phyloP scores from a whole-genome alignment of 2,113 vertebrate species.

The Channa maculata region DNA sequence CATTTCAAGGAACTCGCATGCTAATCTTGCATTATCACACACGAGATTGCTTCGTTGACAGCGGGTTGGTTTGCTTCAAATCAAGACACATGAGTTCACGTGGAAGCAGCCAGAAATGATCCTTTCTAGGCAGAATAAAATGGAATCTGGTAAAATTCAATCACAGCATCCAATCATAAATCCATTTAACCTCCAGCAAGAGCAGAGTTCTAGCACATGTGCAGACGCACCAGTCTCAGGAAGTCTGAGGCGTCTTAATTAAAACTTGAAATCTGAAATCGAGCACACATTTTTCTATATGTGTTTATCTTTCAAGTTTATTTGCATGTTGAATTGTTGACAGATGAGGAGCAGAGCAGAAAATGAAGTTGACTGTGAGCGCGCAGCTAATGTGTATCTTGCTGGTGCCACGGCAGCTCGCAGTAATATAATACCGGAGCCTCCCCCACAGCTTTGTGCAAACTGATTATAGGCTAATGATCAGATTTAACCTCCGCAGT shows the following conservation, averaged over 20 bases:
- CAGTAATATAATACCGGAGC: neutral
- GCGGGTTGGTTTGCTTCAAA: no score
- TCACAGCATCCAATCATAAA: no score
- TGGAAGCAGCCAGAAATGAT: no score
- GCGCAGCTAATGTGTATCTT: neutral
- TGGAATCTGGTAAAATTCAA: no score
- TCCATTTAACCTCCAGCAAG: neutral
- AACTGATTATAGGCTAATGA: conserved; percentile 17
- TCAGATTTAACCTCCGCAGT: conserved; percentile 3
- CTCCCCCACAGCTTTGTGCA: neutral
- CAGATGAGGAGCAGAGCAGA: neutral
- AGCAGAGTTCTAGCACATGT: neutral
- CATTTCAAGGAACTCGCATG: no score
- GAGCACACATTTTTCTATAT: neutral
- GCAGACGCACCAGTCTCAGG: neutral
- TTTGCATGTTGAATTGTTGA: neutral
- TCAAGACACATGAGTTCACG: no score
- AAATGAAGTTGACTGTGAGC: neutral
- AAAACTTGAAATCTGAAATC: neutral
- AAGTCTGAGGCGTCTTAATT: neutral
- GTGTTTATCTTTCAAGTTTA: neutral
- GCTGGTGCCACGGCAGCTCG: neutral
- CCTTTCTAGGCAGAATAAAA: no score
- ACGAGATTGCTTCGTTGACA: no score
- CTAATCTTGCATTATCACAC: no score